Conservation (phyloP, 2,113 vertebrate genomes). For the Apteryx mantelli region DNA sequence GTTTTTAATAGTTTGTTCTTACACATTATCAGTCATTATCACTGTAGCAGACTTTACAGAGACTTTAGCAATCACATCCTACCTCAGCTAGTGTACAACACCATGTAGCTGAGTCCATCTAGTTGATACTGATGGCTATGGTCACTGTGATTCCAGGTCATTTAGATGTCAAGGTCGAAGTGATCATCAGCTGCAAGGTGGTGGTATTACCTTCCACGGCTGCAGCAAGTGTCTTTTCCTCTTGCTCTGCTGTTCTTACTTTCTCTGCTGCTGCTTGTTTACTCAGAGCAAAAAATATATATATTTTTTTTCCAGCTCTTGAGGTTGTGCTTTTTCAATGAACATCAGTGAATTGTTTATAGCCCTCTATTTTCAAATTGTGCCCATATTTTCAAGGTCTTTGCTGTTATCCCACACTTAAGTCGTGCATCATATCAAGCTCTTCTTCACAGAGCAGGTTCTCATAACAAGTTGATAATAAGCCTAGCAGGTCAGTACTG, state of each 20-base stretch:
- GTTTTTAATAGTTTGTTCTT: not conserved
- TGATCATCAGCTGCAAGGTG: not conserved
- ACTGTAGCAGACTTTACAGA: not conserved
- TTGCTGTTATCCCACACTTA: not conserved
- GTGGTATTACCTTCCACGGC: not conserved
- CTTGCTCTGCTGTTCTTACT: not conserved
- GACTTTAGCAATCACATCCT: not conserved
- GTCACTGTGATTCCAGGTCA: not conserved
- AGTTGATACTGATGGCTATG: not conserved
- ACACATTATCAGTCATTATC: not conserved
- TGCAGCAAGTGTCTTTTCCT: not conserved
- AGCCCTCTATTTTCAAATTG: not conserved
- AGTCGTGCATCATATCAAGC: not conserved
- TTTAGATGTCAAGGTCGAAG: not conserved
- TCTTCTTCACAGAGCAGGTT: not conserved
- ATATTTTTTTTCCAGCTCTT: not conserved
- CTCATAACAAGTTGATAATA: not conserved
- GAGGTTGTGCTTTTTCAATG: not conserved
- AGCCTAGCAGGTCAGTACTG: fast-evolving
- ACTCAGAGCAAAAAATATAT: not conserved
- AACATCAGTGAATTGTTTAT: not conserved
- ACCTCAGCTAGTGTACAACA: not conserved
- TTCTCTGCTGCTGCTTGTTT: not conserved
- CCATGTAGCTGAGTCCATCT: not conserved
- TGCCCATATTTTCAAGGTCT: not conserved